A percentile compares a stretch with the other conserved stretches of the same genome.
Conservation (phyloP, 1,140 invertebrate species). For the Theocolax elegans region DNA sequence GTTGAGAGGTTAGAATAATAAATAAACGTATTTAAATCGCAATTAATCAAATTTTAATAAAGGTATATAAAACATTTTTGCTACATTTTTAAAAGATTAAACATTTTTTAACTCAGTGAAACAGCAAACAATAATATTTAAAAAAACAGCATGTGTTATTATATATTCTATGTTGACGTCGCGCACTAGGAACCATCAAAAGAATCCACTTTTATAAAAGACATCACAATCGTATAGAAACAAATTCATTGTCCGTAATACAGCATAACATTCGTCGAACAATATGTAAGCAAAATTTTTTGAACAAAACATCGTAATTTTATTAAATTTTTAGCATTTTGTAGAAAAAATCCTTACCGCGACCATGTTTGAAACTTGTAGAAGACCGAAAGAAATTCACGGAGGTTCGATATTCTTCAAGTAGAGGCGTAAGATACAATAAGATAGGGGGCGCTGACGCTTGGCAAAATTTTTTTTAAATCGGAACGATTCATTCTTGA, state of each 20-base stretch:
- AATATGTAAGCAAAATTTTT: background rate
- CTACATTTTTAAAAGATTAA: no score
- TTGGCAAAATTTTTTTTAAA: no score
- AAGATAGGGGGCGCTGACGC: no score
- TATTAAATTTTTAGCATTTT: slow-evolving; percentile 16
- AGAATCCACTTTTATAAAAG: background rate
- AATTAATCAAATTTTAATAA: no score
- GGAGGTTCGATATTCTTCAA: background rate
- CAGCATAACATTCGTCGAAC: background rate
- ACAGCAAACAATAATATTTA: background rate
- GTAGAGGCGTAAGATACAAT: background rate
- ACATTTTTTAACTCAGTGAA: background rate
- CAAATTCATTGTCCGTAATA: background rate
- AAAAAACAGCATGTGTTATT: slow-evolving; percentile 3
- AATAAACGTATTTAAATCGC: no score
- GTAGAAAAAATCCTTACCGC: slow-evolving; percentile 51
- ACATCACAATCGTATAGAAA: background rate
- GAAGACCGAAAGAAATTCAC: slow-evolving; percentile 46
- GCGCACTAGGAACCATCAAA: background rate
- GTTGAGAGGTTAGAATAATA: no score
- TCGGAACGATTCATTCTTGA: no score
- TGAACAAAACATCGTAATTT: background rate
- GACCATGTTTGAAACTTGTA: slow-evolving; percentile 52
- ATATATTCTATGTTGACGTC: background rate
- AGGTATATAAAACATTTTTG: no score